Base-by-base conservation (phyloP, 1,140 invertebrate species). In the Brachionus koreanus region DNA sequence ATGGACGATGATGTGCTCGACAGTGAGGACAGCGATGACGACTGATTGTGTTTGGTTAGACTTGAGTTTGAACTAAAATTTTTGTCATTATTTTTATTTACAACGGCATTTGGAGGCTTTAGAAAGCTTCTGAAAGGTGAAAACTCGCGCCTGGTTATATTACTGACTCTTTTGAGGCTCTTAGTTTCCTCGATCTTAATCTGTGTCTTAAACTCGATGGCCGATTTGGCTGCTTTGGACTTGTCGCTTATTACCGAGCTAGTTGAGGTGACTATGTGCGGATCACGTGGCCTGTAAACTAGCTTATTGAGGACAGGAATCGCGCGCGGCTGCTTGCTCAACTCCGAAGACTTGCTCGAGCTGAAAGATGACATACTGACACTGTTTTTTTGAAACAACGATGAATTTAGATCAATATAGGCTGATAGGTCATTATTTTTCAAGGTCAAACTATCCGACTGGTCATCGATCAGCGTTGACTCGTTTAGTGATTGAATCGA, bases 361-460 rank as follows among this genome's bases (percentile, higher is more conserved):
- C 63, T 65, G 7, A 57, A 57, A 23, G 49, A 57, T 7, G 49
- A 57, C 49, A 57, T 57, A 19, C 49, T 57, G 49, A 19, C 49
- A 57, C 49, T 65, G 35, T 69, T 69, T 39, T 69, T 69, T 16
- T 69, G 65, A 12, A 69, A 69, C 7, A 69, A 9, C 6, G 65
- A 69, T 4, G 65, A 69, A 69, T 69, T 69, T 39, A 69, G 35
- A 69, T 69, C 65, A 39, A 69, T 69, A 33, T 69, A 69, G n/a
- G 65, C 65, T n/a, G 65, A 69, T 2, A 69, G 65, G 16, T 69
- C 65, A 69, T 69, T 69, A 69, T 69, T 69, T 69, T 69, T 69
- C 37, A 69, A 39, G 0, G 65, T 69, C 35, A 69, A 69, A 69
- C 35, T 69, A 16, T 69, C 65, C 37, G 13, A 16, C 16, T 19